Base-by-base conservation (phyloP, 2,113 vertebrate species). In the Otus sunia region DNA sequence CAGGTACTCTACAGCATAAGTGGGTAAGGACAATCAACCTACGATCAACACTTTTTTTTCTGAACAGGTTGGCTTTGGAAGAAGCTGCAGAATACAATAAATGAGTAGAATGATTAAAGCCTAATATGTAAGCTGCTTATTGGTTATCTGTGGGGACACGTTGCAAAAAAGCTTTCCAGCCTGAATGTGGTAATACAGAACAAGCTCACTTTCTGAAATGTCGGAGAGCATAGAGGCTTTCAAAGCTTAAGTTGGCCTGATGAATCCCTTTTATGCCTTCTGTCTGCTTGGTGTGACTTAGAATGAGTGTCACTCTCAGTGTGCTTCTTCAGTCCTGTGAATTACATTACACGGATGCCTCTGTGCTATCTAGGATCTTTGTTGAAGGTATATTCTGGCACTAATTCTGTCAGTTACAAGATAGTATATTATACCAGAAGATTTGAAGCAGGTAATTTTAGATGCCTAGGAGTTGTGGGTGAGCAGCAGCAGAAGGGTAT, bases 301-400 rank as follows among this genome's bases (percentile, higher is more conserved):
- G 0, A 34, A 4, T 13, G 18, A 27, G 21, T 53, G 22, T 10
- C 3, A 6, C 15, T 91, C 15, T 91, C 3, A 1, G 25, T 77
- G 27, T 2, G 0, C 13, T 52, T 34, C 60, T 50, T 55, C 25
- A n/a, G 34, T 55, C n/a, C 30, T 23, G 2, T 73, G 32, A 64
- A 49, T 62, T 68, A n/a, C 2, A 0, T 6, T 68, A n/a, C 2
- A 0, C 5, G 20, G 30, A 43, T 52, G 21, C 16, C n/a, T 43
- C 60, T 66, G 17, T 58, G 6, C 15, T 58, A 12, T 47, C 17
- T 58, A 13, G 32, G 25, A 22, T 18, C 45, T 45, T 32, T 45
- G 12, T 2, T 2, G 2, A 58, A 72, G 63, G n/a, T 53, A 15
- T 15, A 55, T 34, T 29, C 18, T 39, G 16, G 43, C 29, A 15